Conservation (phyloP, 2,888 invertebrate genomes). For the Dicranocentrus wangi region DNA sequence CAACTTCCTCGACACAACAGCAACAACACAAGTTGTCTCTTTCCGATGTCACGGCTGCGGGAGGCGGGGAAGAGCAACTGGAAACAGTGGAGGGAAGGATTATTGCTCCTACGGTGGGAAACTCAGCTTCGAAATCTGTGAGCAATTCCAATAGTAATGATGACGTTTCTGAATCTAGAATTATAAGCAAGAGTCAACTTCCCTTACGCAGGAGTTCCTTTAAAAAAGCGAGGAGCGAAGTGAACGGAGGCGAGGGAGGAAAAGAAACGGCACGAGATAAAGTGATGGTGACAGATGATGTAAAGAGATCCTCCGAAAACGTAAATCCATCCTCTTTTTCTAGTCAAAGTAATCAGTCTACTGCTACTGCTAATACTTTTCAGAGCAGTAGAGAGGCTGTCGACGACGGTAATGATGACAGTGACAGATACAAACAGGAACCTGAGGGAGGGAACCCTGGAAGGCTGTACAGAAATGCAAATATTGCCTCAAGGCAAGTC, state of each 20-base stretch:
- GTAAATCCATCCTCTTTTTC: constrained; percentile 37
- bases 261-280: constrained; percentile 45
- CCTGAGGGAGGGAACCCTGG: not conserved
- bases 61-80: not conserved
- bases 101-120: not conserved
- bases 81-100: constrained; percentile 1
- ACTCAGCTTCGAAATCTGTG: not conserved
- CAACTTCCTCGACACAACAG: not conserved
- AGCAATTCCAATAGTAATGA: constrained; percentile 35
- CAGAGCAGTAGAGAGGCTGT: not conserved
- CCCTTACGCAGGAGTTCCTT: not conserved
- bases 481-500: constrained; percentile 4
- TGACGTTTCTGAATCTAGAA: constrained; percentile 9
- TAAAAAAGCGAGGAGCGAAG: constrained; percentile 17
- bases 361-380: not conserved
- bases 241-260: constrained; percentile 5
- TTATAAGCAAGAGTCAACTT: not conserved
- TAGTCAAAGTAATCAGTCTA: constrained; percentile 43
- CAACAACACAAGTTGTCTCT: not conserved
- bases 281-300: constrained; percentile 62
- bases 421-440: constrained; percentile 26
- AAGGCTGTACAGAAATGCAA: constrained; percentile 5
- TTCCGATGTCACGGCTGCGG: constrained; percentile 7
- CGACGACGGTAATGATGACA: constrained; percentile 11
- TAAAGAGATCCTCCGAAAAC: constrained; percentile 46